Conservation (phyloP, 1,140 invertebrate genomes). For the Bombyx mori region DNA sequence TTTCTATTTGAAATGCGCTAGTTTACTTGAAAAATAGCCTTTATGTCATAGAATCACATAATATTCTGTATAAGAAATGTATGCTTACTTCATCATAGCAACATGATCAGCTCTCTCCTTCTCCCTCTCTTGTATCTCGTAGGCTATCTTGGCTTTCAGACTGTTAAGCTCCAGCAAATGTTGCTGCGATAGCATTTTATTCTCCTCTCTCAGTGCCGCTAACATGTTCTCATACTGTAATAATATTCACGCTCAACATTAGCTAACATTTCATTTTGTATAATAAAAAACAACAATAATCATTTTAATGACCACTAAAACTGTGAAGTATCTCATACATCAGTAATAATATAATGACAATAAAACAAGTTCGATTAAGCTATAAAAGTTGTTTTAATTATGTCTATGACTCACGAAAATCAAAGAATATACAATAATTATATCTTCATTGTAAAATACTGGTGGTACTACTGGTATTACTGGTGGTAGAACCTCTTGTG, state of each 20-base stretch:
- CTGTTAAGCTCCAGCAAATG: constrained; percentile 76
- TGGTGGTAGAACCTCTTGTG: no score
- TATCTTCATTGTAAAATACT: not conserved
- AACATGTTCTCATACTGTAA: constrained; percentile 77
- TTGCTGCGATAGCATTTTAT: constrained; percentile 72
- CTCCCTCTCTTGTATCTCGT: constrained; percentile 83
- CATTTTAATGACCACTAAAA: no score
- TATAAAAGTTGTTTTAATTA: not conserved
- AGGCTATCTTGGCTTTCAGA: constrained; percentile 79
- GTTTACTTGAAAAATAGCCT: no score
- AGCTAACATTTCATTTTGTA: not conserved
- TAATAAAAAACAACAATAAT: not conserved
- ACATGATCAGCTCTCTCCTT: constrained; percentile 83
- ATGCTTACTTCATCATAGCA: constrained; percentile 73
- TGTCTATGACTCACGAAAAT: no score
- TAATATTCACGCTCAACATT: constrained; percentile 10
- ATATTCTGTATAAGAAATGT: no score
- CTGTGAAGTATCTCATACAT: no score
- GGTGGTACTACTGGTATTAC: no score
- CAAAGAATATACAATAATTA: no score
- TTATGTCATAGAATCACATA: no score
- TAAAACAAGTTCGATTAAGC: no score
- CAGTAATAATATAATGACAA: no score
- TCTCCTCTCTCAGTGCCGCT: constrained; percentile 74
- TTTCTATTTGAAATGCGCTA: no score